Evolutionary conservation across 2,797 vertebrate species (phyloP).

Genomic region (Chrysolophus pictus): DNA sequence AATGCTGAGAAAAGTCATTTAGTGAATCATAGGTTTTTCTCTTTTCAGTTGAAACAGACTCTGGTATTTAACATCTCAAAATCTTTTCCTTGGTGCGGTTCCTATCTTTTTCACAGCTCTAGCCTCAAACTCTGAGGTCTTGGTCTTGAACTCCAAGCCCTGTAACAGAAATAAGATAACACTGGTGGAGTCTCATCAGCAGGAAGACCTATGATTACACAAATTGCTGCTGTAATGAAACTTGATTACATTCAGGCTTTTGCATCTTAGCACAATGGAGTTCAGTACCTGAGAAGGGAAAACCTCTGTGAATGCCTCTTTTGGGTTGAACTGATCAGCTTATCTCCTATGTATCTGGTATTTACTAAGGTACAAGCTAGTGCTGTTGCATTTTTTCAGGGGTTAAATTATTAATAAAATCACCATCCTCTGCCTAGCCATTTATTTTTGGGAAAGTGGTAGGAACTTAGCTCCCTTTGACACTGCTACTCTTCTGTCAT

Average conservation of each 20-base stretch:
- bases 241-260: background rate
- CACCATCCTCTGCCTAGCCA: background rate
- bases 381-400: background rate
- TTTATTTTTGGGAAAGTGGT: background rate
- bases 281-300: background rate
- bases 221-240: background rate
- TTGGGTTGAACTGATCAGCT: background rate
- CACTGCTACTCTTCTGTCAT: background rate
- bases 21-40: fast-evolving
- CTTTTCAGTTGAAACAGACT: background rate
- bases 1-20: background rate
- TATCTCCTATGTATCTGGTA: background rate
- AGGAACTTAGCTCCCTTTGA: background rate
- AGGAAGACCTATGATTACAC: background rate
- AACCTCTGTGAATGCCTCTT: background rate
- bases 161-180: background rate
- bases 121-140: background rate
- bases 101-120: background rate
- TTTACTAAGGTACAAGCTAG: background rate
- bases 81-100: background rate
- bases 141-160: background rate
- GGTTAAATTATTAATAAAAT: background rate
- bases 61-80: background rate
- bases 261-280: background rate
- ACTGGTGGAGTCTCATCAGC: background rate